A percentile compares a stretch with the other conserved stretches of the same genome.
Evolutionary conservation across 2,888 invertebrate genomes (phyloP).

Genomic region (Lathronympha strigana): DNA sequence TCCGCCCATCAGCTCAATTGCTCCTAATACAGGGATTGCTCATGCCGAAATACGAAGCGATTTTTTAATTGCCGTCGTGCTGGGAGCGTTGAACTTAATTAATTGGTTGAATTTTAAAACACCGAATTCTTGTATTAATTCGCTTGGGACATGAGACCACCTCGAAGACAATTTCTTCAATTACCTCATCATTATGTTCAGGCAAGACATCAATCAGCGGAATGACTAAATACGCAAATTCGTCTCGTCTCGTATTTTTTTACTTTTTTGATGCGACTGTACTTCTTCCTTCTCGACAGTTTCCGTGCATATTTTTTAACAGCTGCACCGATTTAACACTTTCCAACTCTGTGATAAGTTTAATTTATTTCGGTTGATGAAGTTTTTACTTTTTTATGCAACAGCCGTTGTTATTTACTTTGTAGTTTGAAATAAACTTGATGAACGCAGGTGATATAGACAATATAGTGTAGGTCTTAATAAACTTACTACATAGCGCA

Average conservation of each 20-base stretch:
- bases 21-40: slow-evolving; percentile 75
- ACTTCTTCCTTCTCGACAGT: slow-evolving; percentile 5
- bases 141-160: slow-evolving; percentile 35
- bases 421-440: neutral
- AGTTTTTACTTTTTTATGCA: slow-evolving; percentile 9
- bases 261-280: slow-evolving; percentile 1
- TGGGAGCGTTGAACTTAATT: slow-evolving; percentile 54
- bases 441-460: no score
- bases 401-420: neutral
- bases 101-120: slow-evolving; percentile 49
- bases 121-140: slow-evolving; percentile 28
- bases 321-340: slow-evolving; percentile 39
- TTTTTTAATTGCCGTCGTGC: slow-evolving; percentile 68
- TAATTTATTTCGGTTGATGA: slow-evolving; percentile 28
- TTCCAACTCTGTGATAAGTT: slow-evolving; percentile 33
- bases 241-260: neutral
- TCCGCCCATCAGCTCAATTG: slow-evolving; percentile 79
- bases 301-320: slow-evolving; percentile 33
- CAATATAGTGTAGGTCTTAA: no score
- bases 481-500: no score
- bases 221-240: slow-evolving; percentile 18
- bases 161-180: slow-evolving; percentile 41
- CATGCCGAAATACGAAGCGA: slow-evolving; percentile 69
- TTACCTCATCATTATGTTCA: slow-evolving; percentile 36
- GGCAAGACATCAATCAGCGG: slow-evolving; percentile 15